Conservation (phyloP, 2,113 vertebrate genomes). For the Silurus asotus region DNA sequence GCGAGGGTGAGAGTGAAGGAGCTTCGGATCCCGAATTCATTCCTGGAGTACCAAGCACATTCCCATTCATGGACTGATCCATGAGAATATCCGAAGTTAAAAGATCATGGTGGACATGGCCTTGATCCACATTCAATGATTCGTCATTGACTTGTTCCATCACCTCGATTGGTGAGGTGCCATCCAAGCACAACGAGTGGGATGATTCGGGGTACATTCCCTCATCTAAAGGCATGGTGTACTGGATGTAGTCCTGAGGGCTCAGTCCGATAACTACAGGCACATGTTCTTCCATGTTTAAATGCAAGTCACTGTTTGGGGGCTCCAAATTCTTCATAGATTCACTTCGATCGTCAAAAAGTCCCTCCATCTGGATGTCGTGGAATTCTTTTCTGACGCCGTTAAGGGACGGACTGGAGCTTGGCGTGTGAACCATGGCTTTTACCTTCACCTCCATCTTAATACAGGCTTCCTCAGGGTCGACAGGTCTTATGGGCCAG, state of each 20-base stretch:
- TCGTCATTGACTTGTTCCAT: conserved; percentile 77
- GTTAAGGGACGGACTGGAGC: conserved; percentile 86
- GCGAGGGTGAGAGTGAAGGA: conserved; percentile 89
- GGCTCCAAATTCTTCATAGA: conserved; percentile 82
- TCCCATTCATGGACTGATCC: conserved; percentile 83
- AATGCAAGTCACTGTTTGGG: conserved; percentile 83
- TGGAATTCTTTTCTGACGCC: conserved; percentile 90
- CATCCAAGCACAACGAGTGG: conserved; percentile 86
- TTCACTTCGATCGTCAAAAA: conserved; percentile 82
- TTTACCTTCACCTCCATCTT: conserved; percentile 97
- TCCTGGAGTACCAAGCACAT: conserved; percentile 83
- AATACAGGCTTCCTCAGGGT: conserved; percentile 92
- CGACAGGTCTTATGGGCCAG: conserved; percentile 90
- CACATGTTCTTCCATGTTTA: conserved; percentile 92
- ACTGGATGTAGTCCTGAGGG: conserved; percentile 98
- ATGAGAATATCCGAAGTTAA: conserved; percentile 86
- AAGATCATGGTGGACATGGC: conserved; percentile 78
- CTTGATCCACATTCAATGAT: conserved; percentile 79
- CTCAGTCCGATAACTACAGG: conserved; percentile 94
- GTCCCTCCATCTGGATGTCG: conserved; percentile 83
- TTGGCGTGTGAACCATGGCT: conserved; percentile 91
- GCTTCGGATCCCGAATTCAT: conserved; percentile 80
- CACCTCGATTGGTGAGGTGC: conserved; percentile 92
- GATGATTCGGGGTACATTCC: conserved; percentile 93
- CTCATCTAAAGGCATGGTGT: conserved; percentile 99